Evolutionary conservation across 2,113 vertebrate genomes (phyloP).

Genomic region (Petrocephalus zakoni): DNA sequence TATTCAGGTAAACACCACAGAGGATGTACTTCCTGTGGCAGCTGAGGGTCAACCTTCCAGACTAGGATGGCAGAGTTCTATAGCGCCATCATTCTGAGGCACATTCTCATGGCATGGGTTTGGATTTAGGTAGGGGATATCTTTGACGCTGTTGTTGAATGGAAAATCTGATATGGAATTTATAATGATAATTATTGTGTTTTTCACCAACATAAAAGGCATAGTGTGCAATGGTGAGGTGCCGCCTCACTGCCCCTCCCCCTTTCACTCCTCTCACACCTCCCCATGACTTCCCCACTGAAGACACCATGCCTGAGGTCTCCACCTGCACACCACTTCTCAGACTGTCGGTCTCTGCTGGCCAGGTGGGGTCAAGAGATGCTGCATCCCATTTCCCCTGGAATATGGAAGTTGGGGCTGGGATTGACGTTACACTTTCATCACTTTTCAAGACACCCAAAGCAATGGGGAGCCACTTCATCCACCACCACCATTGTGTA

Average conservation of each 20-base stretch:
- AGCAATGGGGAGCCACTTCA: too few relatives aligned
- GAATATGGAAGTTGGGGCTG: too few relatives aligned
- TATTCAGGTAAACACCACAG: neutral
- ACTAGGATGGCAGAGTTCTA: neutral
- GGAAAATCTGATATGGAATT: neutral
- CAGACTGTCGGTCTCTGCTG: neutral
- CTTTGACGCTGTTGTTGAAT: neutral
- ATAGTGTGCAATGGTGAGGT: neutral
- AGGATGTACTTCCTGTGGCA: neutral
- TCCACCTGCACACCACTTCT: neutral
- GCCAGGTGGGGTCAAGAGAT: neutral
- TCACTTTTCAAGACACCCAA: too few relatives aligned
- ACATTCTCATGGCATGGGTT: neutral
- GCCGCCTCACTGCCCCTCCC: neutral
- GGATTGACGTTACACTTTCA: too few relatives aligned
- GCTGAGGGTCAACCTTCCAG: neutral
- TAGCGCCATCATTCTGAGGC: neutral
- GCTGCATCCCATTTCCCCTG: neutral
- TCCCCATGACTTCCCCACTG: neutral
- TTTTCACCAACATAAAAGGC: neutral
- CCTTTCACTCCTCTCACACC: too few relatives aligned
- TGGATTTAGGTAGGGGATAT: neutral
- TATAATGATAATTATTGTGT: neutral
- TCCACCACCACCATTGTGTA: too few relatives aligned
- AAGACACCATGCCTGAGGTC: neutral